Evolutionary conservation across 2,797 vertebrate genomes (phyloP).

Genomic region (Pseudochirops corinnae): DNA sequence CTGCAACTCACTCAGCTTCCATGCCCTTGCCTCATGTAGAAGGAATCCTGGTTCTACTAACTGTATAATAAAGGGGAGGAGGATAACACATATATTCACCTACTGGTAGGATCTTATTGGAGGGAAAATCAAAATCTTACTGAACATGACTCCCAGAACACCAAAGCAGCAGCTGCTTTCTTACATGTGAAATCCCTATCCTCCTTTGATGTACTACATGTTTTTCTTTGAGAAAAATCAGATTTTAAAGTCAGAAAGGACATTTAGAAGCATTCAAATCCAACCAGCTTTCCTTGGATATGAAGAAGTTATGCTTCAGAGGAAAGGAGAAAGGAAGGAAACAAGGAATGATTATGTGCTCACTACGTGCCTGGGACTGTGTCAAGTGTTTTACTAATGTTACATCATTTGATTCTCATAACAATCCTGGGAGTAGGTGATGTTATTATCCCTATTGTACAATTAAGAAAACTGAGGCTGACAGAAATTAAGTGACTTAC

Average conservation of each 20-base stretch:
- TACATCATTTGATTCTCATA: background rate
- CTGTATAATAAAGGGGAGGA: background rate
- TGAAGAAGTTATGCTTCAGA: background rate
- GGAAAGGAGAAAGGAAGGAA: background rate
- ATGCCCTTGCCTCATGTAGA: background rate
- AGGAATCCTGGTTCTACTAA: background rate
- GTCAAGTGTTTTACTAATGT: background rate
- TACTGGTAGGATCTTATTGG: background rate
- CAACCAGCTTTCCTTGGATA: background rate
- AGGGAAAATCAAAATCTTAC: background rate
- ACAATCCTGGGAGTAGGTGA: background rate
- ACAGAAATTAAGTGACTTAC: background rate
- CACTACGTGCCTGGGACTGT: background rate
- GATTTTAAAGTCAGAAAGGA: background rate
- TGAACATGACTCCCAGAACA: background rate
- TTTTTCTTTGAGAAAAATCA: background rate
- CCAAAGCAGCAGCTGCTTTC: background rate
- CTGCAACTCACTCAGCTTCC: background rate
- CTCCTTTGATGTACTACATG: background rate
- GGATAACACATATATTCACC: background rate
- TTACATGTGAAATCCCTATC: background rate
- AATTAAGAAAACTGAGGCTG: background rate
- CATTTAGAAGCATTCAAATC: background rate
- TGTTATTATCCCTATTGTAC: background rate
- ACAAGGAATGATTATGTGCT: background rate